phyloP scores from a whole-genome alignment of 2,113 vertebrate genomes.

The Actinemys pallida region DNA sequence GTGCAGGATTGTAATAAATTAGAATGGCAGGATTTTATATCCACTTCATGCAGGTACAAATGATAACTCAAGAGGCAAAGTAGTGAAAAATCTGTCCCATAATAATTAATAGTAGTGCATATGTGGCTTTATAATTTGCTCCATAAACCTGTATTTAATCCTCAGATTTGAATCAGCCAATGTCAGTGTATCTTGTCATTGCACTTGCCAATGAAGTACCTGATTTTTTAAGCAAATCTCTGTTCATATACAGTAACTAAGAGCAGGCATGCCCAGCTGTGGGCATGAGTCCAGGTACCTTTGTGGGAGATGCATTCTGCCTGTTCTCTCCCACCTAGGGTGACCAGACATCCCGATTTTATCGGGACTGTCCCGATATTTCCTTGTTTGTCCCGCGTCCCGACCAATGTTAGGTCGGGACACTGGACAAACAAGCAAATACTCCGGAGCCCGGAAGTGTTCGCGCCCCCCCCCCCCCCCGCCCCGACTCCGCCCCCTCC shows the following conservation, averaged over 20 bases:
- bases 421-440: too few species aligned
- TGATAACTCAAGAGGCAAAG: not conserved
- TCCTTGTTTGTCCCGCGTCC: too few species aligned
- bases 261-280: not conserved
- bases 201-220: not conserved
- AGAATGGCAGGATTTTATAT: not conserved
- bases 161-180: not conserved
- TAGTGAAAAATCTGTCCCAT: not conserved
- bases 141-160: not conserved
- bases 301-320: constrained; percentile 5
- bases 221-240: not conserved
- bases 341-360: too few species aligned
- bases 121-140: not conserved
- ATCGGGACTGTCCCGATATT: too few species aligned
- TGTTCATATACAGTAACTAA: not conserved
- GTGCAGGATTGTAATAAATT: not conserved
- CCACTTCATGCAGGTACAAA: not conserved
- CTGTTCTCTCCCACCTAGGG: not conserved
- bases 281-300: rapidly evolving
- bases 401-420: too few species aligned
- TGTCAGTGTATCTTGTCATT: not conserved
- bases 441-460: too few species aligned
- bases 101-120: not conserved
- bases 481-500: too few species aligned
- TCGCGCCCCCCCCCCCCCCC: too few species aligned